Conservation (phyloP, 1,140 invertebrate species). For the Drosophila insularis region DNA sequence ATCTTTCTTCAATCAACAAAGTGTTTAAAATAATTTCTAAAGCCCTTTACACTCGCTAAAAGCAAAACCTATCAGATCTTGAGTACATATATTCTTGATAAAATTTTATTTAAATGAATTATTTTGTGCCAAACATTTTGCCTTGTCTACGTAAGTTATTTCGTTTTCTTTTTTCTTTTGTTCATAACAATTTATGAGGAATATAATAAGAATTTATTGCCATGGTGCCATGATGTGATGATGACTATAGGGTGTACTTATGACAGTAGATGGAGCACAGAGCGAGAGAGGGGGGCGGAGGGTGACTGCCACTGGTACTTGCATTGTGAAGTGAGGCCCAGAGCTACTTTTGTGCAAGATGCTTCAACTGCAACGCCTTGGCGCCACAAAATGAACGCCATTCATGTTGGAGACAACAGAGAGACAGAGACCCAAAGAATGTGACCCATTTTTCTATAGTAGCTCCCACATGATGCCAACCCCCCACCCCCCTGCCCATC, state of each 20-base stretch:
- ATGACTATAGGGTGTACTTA: conserved; percentile 22
- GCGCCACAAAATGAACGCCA: conserved; percentile 69
- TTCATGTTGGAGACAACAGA: conserved; percentile 56
- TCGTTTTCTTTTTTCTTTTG: no score
- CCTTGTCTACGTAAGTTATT: no score
- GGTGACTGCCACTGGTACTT: background rate
- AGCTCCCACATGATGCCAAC: conserved; percentile 36
- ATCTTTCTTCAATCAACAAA: no score
- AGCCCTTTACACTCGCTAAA: no score
- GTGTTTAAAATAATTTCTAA: no score
- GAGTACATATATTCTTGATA: no score
- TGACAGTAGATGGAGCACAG: conserved; percentile 21
- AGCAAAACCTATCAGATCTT: no score
- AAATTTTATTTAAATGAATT: conserved; percentile 7
- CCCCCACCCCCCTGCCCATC: background rate
- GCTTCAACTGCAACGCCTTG: conserved; percentile 48
- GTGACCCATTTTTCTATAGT: conserved; percentile 64
- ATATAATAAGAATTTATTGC: conserved; percentile 5
- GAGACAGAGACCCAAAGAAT: conserved; percentile 54
- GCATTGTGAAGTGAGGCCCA: conserved; percentile 20
- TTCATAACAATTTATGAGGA: background rate
- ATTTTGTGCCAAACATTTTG: background rate
- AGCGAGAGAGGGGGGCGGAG: background rate
- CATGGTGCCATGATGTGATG: background rate
- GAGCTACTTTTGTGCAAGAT: conserved; percentile 58